phyloP scores from a whole-genome alignment of 1,140 invertebrate genomes.

The Eumeta japonica region DNA sequence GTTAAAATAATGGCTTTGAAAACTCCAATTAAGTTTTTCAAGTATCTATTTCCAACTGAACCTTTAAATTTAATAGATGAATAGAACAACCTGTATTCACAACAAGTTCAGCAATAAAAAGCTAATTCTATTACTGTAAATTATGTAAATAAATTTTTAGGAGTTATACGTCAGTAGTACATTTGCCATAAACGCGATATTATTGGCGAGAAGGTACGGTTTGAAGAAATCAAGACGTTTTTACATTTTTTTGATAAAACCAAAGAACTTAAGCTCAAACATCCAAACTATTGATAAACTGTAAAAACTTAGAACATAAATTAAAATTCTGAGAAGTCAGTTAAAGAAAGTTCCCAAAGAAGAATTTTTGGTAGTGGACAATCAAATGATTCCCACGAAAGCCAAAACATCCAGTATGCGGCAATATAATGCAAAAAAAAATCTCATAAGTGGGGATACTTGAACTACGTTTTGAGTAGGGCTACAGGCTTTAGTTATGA shows the following conservation, averaged over 20 bases:
- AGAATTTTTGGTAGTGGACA: slow-evolving; percentile 21
- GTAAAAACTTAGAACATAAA: slow-evolving; percentile 5
- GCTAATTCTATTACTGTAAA: too few species aligned
- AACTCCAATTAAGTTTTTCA: too few species aligned
- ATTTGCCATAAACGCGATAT: slow-evolving; percentile 8
- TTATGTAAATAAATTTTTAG: slow-evolving; percentile 7
- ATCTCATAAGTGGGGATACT: slow-evolving; percentile 43
- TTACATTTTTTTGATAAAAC: slow-evolving; percentile 7
- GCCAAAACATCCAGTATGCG: slow-evolving; percentile 20
- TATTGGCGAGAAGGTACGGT: slow-evolving; percentile 10
- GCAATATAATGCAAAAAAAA: slow-evolving; percentile 34
- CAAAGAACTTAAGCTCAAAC: background rate
- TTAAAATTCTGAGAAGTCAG: too few species aligned
- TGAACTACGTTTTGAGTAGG: slow-evolving; percentile 25
- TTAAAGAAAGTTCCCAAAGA: slow-evolving; percentile 17
- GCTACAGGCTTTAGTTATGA: slow-evolving; percentile 17
- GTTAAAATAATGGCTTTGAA: too few species aligned
- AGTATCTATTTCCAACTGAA: too few species aligned
- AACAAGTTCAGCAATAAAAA: too few species aligned
- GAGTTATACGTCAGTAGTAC: slow-evolving; percentile 11
- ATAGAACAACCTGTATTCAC: too few species aligned
- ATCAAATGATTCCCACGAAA: slow-evolving; percentile 27
- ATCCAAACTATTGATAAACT: slow-evolving; percentile 4
- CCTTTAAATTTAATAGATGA: too few species aligned
- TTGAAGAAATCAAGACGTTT: slow-evolving; percentile 11